Evolutionary conservation across 2,113 vertebrate genomes (phyloP), one percentile per base, ranked within the genome.

Genomic region (Oncorhynchus keta): DNA sequence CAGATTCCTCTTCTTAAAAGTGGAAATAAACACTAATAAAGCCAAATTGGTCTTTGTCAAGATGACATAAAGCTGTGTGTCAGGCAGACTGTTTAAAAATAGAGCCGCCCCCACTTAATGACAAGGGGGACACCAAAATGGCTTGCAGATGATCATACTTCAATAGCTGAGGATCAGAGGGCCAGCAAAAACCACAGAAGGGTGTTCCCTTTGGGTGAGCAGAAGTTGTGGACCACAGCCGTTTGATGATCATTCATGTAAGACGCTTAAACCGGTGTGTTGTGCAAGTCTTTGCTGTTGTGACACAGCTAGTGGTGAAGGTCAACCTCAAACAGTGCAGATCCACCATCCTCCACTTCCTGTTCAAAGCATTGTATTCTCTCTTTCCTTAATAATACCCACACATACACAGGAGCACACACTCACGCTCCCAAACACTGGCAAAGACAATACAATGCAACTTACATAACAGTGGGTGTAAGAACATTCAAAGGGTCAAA

Each of bases 71-170:
- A 51, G 49, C 22, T 26, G 67, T 69, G 70, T 72, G 75, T 77
- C 51, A 49, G 72, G 65, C 71, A 51, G 65, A 24, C 64, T 49
- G 71, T 61, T 77, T 82, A 72, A 79, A 82, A 82, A 70, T 70
- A 79, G 80, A 77, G 51, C 80, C 24, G 71, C 76, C 64, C 51
- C 74, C 73, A 72, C 68, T 13, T 84, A 84, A 84, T 84, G 72
- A 84, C 74, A 84, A 81, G 80, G 76, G 48, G 39, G 68, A 77
- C 71, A 48, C 74, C 45, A 22, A 73, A 81, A 81, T 71, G 68
- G 72, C 70, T 74, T 79, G 72, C 79, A 81, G 74, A 81, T 79
- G 79, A 77, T 84, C 76, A 77, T 79, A 77, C 78, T 82, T 72
- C 68, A 75, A 32, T 18, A 77, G 75, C 48, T 48, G 45, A 65